Evolutionary conservation across 2,113 vertebrate genomes (phyloP).

Genomic region (Notechis scutatus): DNA sequence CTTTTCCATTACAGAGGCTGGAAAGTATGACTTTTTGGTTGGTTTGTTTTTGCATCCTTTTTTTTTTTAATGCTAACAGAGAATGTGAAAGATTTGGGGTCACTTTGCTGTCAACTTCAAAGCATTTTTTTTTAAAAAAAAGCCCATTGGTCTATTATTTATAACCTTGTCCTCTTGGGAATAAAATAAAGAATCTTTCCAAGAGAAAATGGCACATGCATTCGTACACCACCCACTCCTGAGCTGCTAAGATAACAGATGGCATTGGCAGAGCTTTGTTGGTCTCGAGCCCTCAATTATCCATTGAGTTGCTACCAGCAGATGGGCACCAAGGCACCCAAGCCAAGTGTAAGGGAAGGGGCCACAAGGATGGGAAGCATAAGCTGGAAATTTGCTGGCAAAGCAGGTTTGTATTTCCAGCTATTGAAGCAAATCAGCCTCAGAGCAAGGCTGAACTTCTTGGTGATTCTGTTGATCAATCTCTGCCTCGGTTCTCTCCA

Average conservation of each 20-base stretch:
- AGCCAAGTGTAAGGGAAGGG: slow-evolving; percentile 67
- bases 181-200: slow-evolving; percentile 42
- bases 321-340: slow-evolving; percentile 59
- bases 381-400: slow-evolving; percentile 58
- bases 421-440: slow-evolving; percentile 48
- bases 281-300: slow-evolving; percentile 59
- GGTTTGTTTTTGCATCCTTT: background rate
- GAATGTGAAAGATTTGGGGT: background rate
- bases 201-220: slow-evolving; percentile 51
- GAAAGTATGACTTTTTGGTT: background rate
- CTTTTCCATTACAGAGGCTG: background rate
- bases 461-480: slow-evolving; percentile 15
- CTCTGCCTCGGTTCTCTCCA: background rate
- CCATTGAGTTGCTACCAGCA: slow-evolving; percentile 66
- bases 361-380: slow-evolving; percentile 48
- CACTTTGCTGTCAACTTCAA: background rate
- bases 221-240: slow-evolving; percentile 16
- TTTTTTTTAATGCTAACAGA: background rate
- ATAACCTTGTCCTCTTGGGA: background rate
- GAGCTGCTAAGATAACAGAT: slow-evolving; percentile 60
- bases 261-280: slow-evolving; percentile 47
- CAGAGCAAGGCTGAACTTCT: slow-evolving; percentile 47
- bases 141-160: background rate
- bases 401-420: slow-evolving; percentile 28
- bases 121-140: background rate